A percentile compares a stretch with the other conserved stretches of the same genome.
phyloP scores from a whole-genome alignment of 2,797 vertebrate genomes.

The Pseudomugil gertrudae region DNA sequence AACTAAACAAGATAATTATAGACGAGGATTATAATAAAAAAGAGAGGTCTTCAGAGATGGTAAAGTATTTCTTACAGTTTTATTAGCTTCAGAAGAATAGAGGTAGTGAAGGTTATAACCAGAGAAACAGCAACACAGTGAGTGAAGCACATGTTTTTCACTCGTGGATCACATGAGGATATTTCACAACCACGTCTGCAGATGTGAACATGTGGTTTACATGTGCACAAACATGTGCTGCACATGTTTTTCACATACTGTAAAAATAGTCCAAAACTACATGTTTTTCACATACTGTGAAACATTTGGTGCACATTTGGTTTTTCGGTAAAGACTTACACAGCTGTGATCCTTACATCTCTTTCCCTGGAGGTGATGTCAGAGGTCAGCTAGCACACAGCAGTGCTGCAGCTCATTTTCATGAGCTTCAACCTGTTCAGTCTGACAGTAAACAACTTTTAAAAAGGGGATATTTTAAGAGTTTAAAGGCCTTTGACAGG shows the following conservation, averaged over 20 bases:
- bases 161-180: too few relatives aligned
- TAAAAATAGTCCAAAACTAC: too few relatives aligned
- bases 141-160: too few relatives aligned
- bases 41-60: slow-evolving; percentile 8
- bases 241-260: too few relatives aligned
- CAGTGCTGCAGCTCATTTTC: neutral
- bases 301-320: too few relatives aligned
- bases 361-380: neutral
- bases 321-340: too few relatives aligned
- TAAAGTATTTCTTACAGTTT: neutral
- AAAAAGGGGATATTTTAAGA: slow-evolving; percentile 17
- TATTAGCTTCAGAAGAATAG: too few relatives aligned
- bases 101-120: neutral
- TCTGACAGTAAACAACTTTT: slow-evolving; percentile 8
- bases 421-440: slow-evolving; percentile 5
- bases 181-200: too few relatives aligned
- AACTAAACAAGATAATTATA: slow-evolving; percentile 31
- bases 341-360: too few relatives aligned
- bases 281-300: too few relatives aligned
- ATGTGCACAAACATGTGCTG: too few relatives aligned
- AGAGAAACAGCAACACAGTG: neutral
- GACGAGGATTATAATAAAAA: slow-evolving; percentile 15
- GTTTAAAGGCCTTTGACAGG: slow-evolving; percentile 30
- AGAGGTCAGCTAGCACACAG: slow-evolving; percentile 20
- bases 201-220: too few relatives aligned